Percentiles rank a stretch among this genome's conserved stretches.
Evolutionary conservation across 2,888 invertebrate genomes (phyloP).

Genomic region (Carterocephalus palaemon): DNA sequence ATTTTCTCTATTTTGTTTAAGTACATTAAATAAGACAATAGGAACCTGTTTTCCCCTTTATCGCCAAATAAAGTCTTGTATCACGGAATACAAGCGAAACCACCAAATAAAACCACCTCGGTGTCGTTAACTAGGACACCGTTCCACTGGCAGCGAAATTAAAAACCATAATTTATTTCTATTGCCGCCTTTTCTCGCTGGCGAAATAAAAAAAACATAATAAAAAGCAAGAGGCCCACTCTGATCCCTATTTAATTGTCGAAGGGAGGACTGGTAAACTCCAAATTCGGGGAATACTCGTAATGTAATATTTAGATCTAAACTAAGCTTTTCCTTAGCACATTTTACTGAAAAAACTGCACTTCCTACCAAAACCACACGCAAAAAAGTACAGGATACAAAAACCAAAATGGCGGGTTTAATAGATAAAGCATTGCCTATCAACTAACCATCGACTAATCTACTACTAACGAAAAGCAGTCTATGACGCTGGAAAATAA

Average conservation of each 20-base stretch:
- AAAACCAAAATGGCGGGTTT: too few species aligned
- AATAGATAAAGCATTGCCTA: too few species aligned
- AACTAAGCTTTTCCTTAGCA: too few species aligned
- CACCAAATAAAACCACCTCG: constrained; percentile 24
- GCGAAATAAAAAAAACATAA: constrained; percentile 38
- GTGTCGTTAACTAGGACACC: constrained; percentile 36
- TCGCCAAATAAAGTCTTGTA: constrained; percentile 22
- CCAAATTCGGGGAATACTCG: constrained; percentile 30
- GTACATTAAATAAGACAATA: constrained; percentile 1
- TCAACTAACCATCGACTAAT: too few species aligned
- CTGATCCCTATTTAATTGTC: constrained; percentile 64
- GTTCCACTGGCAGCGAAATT: constrained; percentile 49
- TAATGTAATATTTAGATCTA: too few species aligned
- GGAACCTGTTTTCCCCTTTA: constrained; percentile 8
- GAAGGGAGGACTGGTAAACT: constrained; percentile 43
- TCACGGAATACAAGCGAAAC: constrained; percentile 15
- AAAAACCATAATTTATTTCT: constrained; percentile 72
- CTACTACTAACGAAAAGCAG: too few species aligned
- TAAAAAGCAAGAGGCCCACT: constrained; percentile 39
- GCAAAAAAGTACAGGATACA: too few species aligned
- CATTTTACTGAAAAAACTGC: too few species aligned
- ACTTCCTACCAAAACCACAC: too few species aligned
- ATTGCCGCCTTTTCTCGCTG: constrained; percentile 50
- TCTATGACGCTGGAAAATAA: too few species aligned
- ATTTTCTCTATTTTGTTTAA: neutral